Base-by-base conservation (phyloP, 2,888 invertebrate genomes). In the Andrena praecox region DNA sequence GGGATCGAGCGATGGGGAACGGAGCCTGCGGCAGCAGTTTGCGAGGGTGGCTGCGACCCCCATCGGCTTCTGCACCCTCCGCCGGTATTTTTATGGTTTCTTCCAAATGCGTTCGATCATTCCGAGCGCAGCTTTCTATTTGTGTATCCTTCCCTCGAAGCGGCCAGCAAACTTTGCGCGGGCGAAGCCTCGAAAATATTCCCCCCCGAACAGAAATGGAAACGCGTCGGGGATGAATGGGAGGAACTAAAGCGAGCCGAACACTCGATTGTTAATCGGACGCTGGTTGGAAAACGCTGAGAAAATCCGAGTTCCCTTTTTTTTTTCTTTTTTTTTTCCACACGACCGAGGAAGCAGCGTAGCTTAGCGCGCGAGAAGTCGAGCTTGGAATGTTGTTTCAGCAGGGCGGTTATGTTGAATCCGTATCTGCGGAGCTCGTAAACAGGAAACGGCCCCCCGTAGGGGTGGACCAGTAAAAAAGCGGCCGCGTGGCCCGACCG, bases 21-120 rank as follows among this genome's bases (percentile, higher is more conserved):
- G 78, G 80, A 50, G 20, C 54, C 10, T 81, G 64, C 31, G 80
- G 62, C 62, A 76, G 80, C 80, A 67, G 68, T 79, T 80, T 81
- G 87, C 85, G 89, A 91, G 90, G 89, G 90, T 89, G 88, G 83
- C 87, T 75, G 64, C 63, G 85, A 87, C 86, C 88, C 88, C 87
- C 77, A 71, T 83, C 76, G 60, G 69, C 33, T 48, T 31, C 56
- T 27, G 35, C 64, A 79, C 79, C 71, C 75, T 80, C 63, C 80
- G 31, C 60, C 60, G 78, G 68, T 74, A 84, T 85, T 88, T 88
- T 89, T 89, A 84, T 84, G 77, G 77, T 69, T 74, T 77, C 83
- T 74, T 59, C 73, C 66, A 42, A 67, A 81, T 62, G 66, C 59
- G 75, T 71, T 80, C 82, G 81, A 82, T 80, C 75, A 52, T 80